Base-by-base conservation (phyloP, 2,797 vertebrate genomes). In the Xiphophorus birchmanni region DNA sequence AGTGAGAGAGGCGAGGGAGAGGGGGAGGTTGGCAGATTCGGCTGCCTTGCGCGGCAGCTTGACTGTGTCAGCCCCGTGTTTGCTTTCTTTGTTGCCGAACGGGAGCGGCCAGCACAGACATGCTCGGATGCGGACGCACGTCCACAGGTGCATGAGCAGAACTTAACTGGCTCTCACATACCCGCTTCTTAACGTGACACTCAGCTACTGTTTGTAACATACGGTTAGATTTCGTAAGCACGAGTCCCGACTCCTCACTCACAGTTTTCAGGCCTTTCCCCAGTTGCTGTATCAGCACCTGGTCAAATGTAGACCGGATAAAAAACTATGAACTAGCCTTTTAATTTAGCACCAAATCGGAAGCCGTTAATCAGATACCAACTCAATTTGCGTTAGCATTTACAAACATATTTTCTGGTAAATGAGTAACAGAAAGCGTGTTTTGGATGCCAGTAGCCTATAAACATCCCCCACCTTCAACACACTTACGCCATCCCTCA, bases 51-150 rank as follows among this genome's bases (percentile, higher is more conserved):
- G 91, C 87, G 87, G 92, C 88, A 90, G 91, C 90, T 92, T 91
- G 92, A 91, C 89, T 93, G 89, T 94, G 92, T 94, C 92, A 94
- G 26, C 86, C 91, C 91, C 80, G 58, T 92, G 92, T 93, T 94
- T 94, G 91, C 88, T 92, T 88, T 91, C 91, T 93, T 94, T 95
- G 92, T 93, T 87, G 87, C 82, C 54, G 84, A 75, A 89, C 86
- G 83, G 86, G 89, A 90, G 89, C 89, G 87, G 90, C 88, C 86
- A 32, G 52, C 52, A 80, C 48, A 77, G 32, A 45, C 45, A 58
- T 73, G 72, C 44, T 63, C 37, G 56, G 35, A 76, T 37, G 48
- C 71, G 76, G 73, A 54, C 73, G 52, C 76, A 74, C 78, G 47
- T 56, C 47, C 56, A 75, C 75, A 74, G 60, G 45, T 50, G 73